Evolutionary conservation across 2,797 vertebrate genomes (phyloP).

Genomic region (Gymnodraco acuticeps): DNA sequence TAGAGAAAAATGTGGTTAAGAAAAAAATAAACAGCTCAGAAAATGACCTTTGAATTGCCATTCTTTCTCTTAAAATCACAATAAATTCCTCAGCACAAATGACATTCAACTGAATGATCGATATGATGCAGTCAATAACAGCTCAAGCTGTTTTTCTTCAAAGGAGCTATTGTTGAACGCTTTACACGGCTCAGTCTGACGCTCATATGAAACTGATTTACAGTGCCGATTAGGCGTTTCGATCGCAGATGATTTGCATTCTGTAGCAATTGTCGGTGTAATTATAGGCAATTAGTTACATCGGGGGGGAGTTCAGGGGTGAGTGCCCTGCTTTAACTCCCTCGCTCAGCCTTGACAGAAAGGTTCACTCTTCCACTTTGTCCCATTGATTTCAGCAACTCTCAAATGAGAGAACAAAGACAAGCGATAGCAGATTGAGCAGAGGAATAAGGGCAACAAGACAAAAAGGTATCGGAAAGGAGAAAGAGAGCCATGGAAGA

Average conservation of each 20-base stretch:
- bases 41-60: slow-evolving; percentile 17
- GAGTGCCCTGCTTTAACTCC: slow-evolving; percentile 70
- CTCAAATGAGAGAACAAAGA: slow-evolving; percentile 48
- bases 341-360: slow-evolving; percentile 66
- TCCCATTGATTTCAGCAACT: slow-evolving; percentile 73
- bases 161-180: slow-evolving; percentile 15
- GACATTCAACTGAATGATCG: slow-evolving; percentile 42
- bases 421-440: slow-evolving; percentile 23
- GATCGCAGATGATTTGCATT: slow-evolving; percentile 68
- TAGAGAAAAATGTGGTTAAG: neutral
- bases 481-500: slow-evolving; percentile 2
- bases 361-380: slow-evolving; percentile 68
- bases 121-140: slow-evolving; percentile 52
- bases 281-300: slow-evolving; percentile 78
- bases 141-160: neutral
- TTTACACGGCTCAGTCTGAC: slow-evolving; percentile 25
- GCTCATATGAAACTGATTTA: slow-evolving; percentile 54
- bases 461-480: neutral
- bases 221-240: slow-evolving; percentile 27
- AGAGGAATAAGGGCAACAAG: slow-evolving; percentile 15
- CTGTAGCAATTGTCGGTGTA: slow-evolving; percentile 54
- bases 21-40: slow-evolving; percentile 6
- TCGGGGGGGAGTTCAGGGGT: slow-evolving; percentile 74
- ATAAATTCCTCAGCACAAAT: slow-evolving; percentile 46
- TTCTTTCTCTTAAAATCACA: slow-evolving; percentile 43